Evolutionary conservation across 2,113 vertebrate species (phyloP), one percentile per base, ranked within the genome.

Genomic region (Ranitomeya imitator): DNA sequence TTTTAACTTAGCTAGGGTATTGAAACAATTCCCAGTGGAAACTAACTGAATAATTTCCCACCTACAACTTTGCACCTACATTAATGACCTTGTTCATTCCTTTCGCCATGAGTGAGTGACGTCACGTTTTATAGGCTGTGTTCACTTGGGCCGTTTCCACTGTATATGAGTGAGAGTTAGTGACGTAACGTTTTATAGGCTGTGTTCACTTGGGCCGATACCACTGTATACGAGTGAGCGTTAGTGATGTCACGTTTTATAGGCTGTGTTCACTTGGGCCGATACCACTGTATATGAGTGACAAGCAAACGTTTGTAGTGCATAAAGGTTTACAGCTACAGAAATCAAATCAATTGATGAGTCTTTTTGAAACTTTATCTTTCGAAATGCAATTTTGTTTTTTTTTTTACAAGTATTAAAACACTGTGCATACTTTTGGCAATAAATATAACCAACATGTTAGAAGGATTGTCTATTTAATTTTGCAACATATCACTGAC

Each of bases 401-500:
- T 89, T 76, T 7, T 9, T 11, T 77, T 89, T 76, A 6, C 7
- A 45, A 23, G 23, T 90, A 90, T 63, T 89, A 89, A 91, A 90
- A 69, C 14, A 90, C 31, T 83, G 90, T 76, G 86, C 89, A 91
- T 83, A 81, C 69, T 90, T 88, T 85, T 82, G 83, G 71, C 90
- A 90, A 90, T 84, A 91, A 90, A 92, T 84, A 86, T 88, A 90
- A 91, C 90, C 90, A 74, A 85, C 91, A 61, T n/a, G 82, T 55
- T 91, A 76, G 91, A 71, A 91, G 91, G 91, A 86, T 60, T 88
- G 90, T 89, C 89, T 81, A 73, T 69, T 86, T 84, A 31, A 78
- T 31, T 69, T 77, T 60, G 79, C 90, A 93, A 92, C 83, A 52
- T 89, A 67, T 91, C 93, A 74, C 85, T 85, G 85, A 88, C 82